Evolutionary conservation across 2,888 invertebrate species (phyloP).

Genomic region (Dione juno): DNA sequence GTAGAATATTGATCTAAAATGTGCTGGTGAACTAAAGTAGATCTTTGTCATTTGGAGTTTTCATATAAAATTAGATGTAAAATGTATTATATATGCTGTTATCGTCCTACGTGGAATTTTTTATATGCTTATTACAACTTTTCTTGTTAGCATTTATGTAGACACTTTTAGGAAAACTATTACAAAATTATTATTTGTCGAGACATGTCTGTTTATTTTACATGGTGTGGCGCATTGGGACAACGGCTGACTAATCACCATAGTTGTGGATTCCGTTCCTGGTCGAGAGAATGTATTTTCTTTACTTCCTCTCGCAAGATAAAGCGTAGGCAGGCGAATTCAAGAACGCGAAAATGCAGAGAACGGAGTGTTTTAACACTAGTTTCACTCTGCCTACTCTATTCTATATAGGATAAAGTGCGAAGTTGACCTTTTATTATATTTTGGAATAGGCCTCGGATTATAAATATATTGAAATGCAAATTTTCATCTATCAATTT

Average conservation of each 20-base stretch:
- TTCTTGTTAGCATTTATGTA: background rate
- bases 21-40: background rate
- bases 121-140: slow-evolving; percentile 9
- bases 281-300: background rate
- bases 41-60: background rate
- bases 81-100: background rate
- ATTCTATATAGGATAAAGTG: too few relatives aligned
- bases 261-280: background rate
- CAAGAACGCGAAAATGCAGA: background rate
- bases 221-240: too few relatives aligned
- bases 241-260: too few relatives aligned
- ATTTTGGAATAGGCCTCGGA: background rate
- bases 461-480: background rate
- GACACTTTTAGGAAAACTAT: background rate
- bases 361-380: background rate
- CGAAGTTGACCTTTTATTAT: background rate
- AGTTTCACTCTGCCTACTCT: too few relatives aligned
- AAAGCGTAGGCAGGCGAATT: background rate
- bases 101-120: background rate
- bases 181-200: background rate
- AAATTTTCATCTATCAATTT: background rate
- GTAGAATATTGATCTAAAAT: background rate
- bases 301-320: too few relatives aligned
- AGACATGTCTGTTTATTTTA: background rate
- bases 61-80: background rate